A percentile compares a stretch with the other conserved stretches of the same genome.
Evolutionary conservation across 2,797 vertebrate genomes (phyloP).

Genomic region (Avahi laniger): DNA sequence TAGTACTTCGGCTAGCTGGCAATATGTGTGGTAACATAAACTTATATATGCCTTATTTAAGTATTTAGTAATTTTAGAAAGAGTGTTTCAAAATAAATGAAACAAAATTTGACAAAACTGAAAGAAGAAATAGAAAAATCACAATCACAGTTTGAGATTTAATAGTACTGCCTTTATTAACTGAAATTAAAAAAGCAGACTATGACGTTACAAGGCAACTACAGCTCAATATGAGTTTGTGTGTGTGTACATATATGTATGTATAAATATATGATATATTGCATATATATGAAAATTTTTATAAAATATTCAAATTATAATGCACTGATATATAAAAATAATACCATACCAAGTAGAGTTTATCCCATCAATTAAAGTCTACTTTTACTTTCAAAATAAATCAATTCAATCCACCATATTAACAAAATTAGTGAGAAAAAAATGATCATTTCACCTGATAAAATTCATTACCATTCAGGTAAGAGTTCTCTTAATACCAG

Average conservation of each 20-base stretch:
- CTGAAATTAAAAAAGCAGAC: background rate
- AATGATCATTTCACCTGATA: background rate
- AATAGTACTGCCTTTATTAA: background rate
- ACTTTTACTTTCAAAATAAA: background rate
- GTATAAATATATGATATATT: background rate
- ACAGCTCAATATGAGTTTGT: background rate
- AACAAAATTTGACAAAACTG: background rate
- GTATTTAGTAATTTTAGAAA: background rate
- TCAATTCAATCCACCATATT: background rate
- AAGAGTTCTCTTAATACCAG: background rate
- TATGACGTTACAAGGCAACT: background rate
- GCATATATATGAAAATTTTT: background rate
- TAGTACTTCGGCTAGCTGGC: background rate
- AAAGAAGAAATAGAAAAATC: background rate
- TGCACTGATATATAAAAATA: background rate
- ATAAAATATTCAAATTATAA: background rate
- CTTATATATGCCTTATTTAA: background rate
- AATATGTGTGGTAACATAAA: background rate
- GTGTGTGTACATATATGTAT: background rate
- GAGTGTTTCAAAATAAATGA: background rate
- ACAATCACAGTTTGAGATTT: background rate
- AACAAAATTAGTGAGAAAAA: background rate
- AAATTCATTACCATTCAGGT: background rate
- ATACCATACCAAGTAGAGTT: background rate
- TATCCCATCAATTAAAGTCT: background rate